These are phyloP conservation scores for Eueremaeus valkanovi DNA, from an alignment of 2,888 invertebrate species.

Conservation along the genomic window DNA sequence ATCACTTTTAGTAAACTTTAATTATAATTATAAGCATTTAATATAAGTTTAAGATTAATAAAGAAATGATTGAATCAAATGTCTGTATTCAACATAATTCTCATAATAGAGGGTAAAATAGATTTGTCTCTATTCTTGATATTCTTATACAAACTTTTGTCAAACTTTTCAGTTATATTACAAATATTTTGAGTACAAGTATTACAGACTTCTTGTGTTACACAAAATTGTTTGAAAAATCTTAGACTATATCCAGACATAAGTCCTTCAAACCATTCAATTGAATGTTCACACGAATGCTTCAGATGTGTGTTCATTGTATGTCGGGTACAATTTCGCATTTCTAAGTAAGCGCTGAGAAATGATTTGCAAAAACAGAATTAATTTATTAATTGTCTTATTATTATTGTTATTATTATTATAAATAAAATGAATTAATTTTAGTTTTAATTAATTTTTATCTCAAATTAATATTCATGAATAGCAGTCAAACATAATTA, in stretches of 20 bases:
- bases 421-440: too few relatives aligned
- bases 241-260: conserved; percentile 14
- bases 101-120: background rate
- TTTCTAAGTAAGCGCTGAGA: background rate
- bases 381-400: background rate
- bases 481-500: too few relatives aligned
- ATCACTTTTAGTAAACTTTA: too few relatives aligned
- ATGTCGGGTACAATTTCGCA: conserved; percentile 23
- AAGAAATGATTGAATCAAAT: background rate
- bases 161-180: background rate
- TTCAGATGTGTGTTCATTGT: background rate
- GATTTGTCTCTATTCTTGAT: background rate
- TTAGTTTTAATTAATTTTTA: too few relatives aligned
- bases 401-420: background rate
- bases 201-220: conserved; percentile 5
- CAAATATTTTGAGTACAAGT: conserved; percentile 30
- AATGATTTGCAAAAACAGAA: background rate
- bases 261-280: conserved; percentile 3
- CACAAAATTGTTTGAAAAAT: conserved; percentile 25
- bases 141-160: background rate
- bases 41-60: too few relatives aligned
- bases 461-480: too few relatives aligned
- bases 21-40: too few relatives aligned
- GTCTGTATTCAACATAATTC: background rate
- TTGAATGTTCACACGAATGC: background rate